These are phyloP conservation scores for Catocala fraxini DNA, from an alignment of 2,888 invertebrate genomes.

Conservation along the genomic window DNA sequence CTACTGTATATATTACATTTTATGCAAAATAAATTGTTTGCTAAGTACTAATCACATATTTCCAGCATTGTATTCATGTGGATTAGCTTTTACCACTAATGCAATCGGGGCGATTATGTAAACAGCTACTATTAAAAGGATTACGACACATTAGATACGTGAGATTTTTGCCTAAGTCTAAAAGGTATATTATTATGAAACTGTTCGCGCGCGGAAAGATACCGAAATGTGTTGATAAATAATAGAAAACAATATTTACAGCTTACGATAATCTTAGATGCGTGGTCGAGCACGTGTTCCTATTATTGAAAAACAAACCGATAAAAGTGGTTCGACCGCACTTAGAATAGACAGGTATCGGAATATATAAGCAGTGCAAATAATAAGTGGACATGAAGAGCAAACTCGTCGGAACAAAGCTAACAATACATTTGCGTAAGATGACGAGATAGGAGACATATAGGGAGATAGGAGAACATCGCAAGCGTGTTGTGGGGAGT, in stretches of 20 bases:
- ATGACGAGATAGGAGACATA: slow-evolving; percentile 46
- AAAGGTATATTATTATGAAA: slow-evolving; percentile 50
- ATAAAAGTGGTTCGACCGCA: slow-evolving; percentile 25
- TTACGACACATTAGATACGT: slow-evolving; percentile 58
- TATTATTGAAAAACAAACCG: slow-evolving; percentile 34
- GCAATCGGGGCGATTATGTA: slow-evolving; percentile 43
- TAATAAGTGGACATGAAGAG: too few species aligned
- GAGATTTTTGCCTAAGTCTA: slow-evolving; percentile 48
- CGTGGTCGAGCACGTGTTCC: slow-evolving; percentile 17
- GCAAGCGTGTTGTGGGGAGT: slow-evolving; percentile 66
- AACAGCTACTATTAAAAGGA: slow-evolving; percentile 45
- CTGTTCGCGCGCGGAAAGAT: slow-evolving; percentile 40
- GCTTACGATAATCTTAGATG: slow-evolving; percentile 16
- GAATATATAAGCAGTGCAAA: too few species aligned
- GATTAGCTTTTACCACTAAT: slow-evolving; percentile 15
- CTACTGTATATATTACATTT: slow-evolving; percentile 38
- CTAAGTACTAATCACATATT: slow-evolving; percentile 1
- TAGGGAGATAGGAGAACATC: slow-evolving; percentile 52
- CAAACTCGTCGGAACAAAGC: neutral
- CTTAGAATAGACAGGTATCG: slow-evolving; percentile 22
- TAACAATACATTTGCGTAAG: slow-evolving; percentile 36
- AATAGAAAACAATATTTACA: slow-evolving; percentile 21
- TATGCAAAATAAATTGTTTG: slow-evolving; percentile 40
- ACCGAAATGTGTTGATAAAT: slow-evolving; percentile 27
- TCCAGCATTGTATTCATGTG: slow-evolving; percentile 1